Percentiles rank a stretch among this genome's conserved stretches.
Conservation (phyloP, 2,888 invertebrate species). For the Trisateles emortualis region DNA sequence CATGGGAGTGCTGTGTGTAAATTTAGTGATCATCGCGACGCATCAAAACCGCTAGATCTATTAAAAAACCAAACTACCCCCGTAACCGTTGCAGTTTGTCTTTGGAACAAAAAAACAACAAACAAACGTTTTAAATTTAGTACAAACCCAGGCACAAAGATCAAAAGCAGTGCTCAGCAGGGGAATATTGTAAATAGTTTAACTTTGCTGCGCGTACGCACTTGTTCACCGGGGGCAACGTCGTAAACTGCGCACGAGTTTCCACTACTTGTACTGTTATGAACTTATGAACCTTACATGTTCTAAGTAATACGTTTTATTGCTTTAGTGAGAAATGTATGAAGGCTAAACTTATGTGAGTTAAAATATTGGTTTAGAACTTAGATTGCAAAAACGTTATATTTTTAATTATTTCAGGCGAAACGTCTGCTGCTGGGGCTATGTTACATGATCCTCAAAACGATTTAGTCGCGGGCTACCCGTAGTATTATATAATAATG, state of each 20-base stretch:
- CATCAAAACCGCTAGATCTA: slow-evolving; percentile 25
- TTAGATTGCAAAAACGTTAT: too few species aligned
- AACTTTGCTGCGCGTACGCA: slow-evolving; percentile 43
- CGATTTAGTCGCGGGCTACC: too few species aligned
- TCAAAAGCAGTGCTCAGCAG: slow-evolving; percentile 52
- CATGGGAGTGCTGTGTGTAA: background rate
- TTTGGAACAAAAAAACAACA: slow-evolving; percentile 18
- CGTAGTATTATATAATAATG: too few species aligned
- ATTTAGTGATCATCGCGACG: slow-evolving; percentile 38
- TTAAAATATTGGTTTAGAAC: too few species aligned
- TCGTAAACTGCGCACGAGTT: slow-evolving; percentile 53
- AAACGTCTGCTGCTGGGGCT: too few species aligned
- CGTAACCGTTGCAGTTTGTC: slow-evolving; percentile 10
- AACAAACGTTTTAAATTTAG: slow-evolving; percentile 44
- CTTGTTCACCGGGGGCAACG: slow-evolving; percentile 41
- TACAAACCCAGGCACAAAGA: slow-evolving; percentile 39
- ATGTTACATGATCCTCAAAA: too few species aligned
- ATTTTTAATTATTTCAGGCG: too few species aligned
- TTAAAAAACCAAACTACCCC: slow-evolving; percentile 11
- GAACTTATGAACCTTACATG: slow-evolving; percentile 1
- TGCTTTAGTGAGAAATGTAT: background rate
- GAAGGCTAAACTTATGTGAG: too few species aligned
- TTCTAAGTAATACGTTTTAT: too few species aligned
- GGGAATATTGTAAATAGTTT: slow-evolving; percentile 59
- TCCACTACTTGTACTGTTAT: slow-evolving; percentile 20